phyloP scores from a whole-genome alignment of 2,888 invertebrate species.

The Meloe dianella region DNA sequence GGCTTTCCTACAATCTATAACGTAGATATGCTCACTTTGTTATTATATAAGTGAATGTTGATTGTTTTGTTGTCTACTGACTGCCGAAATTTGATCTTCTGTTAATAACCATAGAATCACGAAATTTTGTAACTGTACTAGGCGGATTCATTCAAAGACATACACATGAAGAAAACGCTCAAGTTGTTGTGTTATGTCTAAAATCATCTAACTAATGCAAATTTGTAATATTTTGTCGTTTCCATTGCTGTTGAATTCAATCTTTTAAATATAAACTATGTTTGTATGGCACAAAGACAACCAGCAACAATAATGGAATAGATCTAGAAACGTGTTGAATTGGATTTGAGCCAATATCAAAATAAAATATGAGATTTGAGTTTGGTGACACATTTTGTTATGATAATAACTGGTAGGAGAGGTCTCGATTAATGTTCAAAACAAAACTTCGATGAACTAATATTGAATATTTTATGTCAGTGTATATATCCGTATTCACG shows the following conservation, averaged over 20 bases:
- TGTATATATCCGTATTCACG: not conserved
- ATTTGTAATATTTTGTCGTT: too few species aligned
- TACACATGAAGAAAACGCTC: too few species aligned
- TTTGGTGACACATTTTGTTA: not conserved
- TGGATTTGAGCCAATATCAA: conserved; percentile 5
- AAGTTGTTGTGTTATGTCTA: too few species aligned
- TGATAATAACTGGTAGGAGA: not conserved
- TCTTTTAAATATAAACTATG: not conserved
- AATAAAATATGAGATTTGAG: not conserved
- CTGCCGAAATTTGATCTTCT: too few species aligned
- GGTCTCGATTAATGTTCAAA: not conserved
- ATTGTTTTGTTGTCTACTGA: too few species aligned
- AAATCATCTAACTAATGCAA: too few species aligned
- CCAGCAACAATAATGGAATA: conserved; percentile 12
- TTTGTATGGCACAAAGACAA: conserved; percentile 29
- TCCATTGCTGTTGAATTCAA: not conserved
- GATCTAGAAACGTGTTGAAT: not conserved
- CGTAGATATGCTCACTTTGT: too few species aligned
- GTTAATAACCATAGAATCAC: too few species aligned
- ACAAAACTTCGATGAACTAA: not conserved
- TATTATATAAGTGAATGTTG: too few species aligned
- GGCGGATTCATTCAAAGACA: too few species aligned
- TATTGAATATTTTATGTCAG: not conserved
- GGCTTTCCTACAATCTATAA: too few species aligned
- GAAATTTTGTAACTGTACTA: too few species aligned